Base-by-base conservation (phyloP, 2,888 invertebrate species). In the Notodonta dromedarius region DNA sequence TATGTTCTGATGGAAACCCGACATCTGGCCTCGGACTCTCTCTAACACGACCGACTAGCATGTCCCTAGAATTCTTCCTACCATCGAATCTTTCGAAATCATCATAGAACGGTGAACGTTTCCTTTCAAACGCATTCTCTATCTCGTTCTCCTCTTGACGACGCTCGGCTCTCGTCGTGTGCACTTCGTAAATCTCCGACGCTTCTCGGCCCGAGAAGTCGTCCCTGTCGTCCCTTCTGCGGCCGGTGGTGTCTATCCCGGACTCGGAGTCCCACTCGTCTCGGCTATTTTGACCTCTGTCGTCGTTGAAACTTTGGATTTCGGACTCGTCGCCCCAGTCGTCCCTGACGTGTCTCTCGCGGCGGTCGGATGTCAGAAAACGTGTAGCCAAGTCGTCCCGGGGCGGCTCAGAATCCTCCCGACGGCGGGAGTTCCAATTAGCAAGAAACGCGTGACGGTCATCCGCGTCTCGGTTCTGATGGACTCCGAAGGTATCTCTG, bases 401-500 rank as follows among this genome's bases (percentile, higher is more conserved):
- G 0, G 87, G 81, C 5, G 89, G 85, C 54, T 92, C 92, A 0
- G 89, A 86, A 2, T 91, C 91, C 1, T 91, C 91, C 60, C 92
- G 83, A 24, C 91, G 81, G 58, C 93, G 82, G 0, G 93, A 92
- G 70, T 88, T 93, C 94, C 94, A 94, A 74, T 94, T 94, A 0
- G 93, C 94, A 32, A 94, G 78, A 83, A 94, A 94, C 14, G 88
- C 88, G 73, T 93, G 94, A 67, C 95, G 93, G 61, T 94, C 94
- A 44, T 93, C 94, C 0, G 92, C 94, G 65, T 94, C 94, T 78
- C 94, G 90, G 76, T 96, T 96, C 76, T 96, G 96, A 62, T 96
- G 95, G 0, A 96, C 96, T 0, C 96, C 96, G 69, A 96, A 96
- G 0, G 96, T 96, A 73, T 96, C 96, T 39, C 96, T 89, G 73